Evolutionary conservation across 2,797 vertebrate genomes (phyloP), one percentile per base, ranked within the genome.

Genomic region (Pseudochaenichthys georgianus): DNA sequence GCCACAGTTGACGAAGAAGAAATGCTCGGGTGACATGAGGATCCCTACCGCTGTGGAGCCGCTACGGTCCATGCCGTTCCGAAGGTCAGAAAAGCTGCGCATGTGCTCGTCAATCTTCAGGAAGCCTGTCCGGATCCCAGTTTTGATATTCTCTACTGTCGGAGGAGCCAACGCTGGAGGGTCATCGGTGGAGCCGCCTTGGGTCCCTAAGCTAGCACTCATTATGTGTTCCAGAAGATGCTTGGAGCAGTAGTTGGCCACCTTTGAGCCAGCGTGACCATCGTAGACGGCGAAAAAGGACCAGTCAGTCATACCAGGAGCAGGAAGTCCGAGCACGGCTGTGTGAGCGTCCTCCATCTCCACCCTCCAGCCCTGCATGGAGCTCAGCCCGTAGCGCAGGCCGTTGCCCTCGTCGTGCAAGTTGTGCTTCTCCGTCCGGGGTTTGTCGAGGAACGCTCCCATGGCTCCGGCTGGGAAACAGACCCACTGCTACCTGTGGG

Each of bases 291-390:
- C 98, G 77, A 99, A 99, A 87, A 99, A 99, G 8, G 98, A 99
- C 98, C 98, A 99, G 95, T 98, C 93, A 70, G 94, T 96, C 93
- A 99, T 94, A 85, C 97, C 96, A 0, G 96, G 96, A 46, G 88
- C 71, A 48, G 97, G 97, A 82, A 99, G 97, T 65, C 97, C 98
- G 85, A 99, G 87, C 66, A 97, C 96, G 74, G 98, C 98, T 3
- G 98, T 99, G 92, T 99, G 98, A 53, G 98, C 98, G 46, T 99
- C 98, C 94, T 99, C 98, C 98, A 99, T 99, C 88, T 99, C 98
- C 88, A 99, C 98, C 90, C 98, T 92, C 98, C 98, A 99, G 62
- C 98, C 98, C 93, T 99, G 98, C 98, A 99, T 99, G 90, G 97
- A 99, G 96, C 98, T 99, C 82, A 99, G 95, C 82, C 97, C 98